These are phyloP conservation scores for Phylloscopus collybita DNA, from an alignment of 2,797 vertebrate genomes.

Conservation along the genomic window DNA sequence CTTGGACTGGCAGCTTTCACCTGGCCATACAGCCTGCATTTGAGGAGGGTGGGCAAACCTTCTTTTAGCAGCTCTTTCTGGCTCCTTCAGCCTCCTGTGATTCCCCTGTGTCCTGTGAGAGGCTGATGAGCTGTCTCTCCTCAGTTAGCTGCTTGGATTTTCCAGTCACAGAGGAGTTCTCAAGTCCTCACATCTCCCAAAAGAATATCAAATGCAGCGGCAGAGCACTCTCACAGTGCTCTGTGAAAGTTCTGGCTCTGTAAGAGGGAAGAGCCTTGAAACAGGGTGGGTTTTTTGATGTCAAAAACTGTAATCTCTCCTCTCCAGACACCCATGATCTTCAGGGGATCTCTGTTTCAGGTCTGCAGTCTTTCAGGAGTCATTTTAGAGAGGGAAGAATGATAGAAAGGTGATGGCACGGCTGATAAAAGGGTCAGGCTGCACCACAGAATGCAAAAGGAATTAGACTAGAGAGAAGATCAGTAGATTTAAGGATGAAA, in stretches of 20 bases:
- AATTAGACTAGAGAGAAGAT: neutral
- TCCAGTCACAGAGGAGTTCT: neutral
- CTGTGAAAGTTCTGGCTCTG: neutral
- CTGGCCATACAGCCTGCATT: neutral
- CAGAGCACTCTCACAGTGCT: neutral
- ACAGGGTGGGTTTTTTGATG: neutral
- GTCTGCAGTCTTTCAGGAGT: neutral
- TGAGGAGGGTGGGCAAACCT: neutral
- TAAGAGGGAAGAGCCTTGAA: neutral
- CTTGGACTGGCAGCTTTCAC: neutral
- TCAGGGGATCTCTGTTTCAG: neutral
- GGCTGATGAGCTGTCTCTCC: neutral
- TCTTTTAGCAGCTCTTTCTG: neutral
- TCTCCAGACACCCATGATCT: neutral
- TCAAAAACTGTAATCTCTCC: neutral
- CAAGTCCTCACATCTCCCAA: neutral
- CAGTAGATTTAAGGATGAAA: neutral
- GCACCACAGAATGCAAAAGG: neutral
- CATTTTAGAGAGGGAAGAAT: neutral
- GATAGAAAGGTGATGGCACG: neutral
- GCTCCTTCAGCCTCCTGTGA: neutral
- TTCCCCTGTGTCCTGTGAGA: neutral
- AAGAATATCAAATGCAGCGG: neutral
- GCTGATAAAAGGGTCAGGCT: constrained; percentile 15
- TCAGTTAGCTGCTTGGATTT: neutral